A percentile compares a stretch with the other conserved stretches of the same genome.
phyloP scores from a whole-genome alignment of 2,888 invertebrate genomes.

The Mylabris sibirica region DNA sequence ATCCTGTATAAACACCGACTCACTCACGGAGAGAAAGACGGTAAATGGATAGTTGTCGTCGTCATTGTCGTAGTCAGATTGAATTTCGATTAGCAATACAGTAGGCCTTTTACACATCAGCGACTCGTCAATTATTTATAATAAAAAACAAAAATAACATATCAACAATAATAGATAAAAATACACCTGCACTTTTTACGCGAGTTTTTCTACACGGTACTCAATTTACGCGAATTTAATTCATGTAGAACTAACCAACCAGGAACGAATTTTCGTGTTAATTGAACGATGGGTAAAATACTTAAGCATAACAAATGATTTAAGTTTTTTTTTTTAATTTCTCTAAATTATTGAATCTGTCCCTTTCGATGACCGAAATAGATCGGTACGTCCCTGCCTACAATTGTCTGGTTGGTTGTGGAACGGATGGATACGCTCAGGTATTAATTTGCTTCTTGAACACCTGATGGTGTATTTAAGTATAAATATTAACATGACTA shows the following conservation, averaged over 20 bases:
- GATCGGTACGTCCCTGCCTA: neutral
- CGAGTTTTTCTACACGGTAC: no score
- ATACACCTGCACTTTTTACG: no score
- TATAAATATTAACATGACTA: neutral
- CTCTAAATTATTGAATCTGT: no score
- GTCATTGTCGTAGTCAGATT: slow-evolving; percentile 45
- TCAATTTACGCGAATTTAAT: no score
- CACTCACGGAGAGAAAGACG: slow-evolving; percentile 45
- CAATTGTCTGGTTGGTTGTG: no score
- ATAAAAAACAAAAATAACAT: neutral
- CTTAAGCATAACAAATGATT: no score
- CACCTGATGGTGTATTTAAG: slow-evolving; percentile 8
- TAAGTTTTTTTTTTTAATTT: no score
- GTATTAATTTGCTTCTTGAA: neutral
- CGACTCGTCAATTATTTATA: slow-evolving; percentile 51
- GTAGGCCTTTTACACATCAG: slow-evolving; percentile 51
- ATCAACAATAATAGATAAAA: neutral
- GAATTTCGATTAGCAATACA: slow-evolving; percentile 55
- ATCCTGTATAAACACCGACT: no score
- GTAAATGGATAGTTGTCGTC: slow-evolving; percentile 49
- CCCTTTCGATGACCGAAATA: no score
- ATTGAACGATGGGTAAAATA: no score
- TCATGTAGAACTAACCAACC: no score
- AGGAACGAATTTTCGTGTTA: no score
- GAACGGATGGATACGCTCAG: neutral